Evolutionary conservation across 30 jellyfish, hydroid and myxozoan genomes (phyloP).

Genomic region (Cassiopea xamachana): DNA sequence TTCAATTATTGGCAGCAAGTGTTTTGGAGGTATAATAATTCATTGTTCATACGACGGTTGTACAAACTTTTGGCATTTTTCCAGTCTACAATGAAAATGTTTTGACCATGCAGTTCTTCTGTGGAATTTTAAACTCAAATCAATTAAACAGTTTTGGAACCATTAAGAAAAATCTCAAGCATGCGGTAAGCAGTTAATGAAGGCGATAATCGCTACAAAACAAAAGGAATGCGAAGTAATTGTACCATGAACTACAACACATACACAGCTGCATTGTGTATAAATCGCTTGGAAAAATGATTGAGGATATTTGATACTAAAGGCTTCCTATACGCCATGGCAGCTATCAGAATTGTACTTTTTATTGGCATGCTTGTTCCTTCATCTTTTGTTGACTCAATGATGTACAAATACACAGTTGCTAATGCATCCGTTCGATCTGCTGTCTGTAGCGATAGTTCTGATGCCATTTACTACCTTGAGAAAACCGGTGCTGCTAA

Average conservation of each 20-base stretch:
- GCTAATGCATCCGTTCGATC: conserved; percentile 28
- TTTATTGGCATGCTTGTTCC: not conserved
- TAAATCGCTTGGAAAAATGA: not conserved
- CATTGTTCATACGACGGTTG: too few relatives aligned
- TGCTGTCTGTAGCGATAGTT: conserved; percentile 86
- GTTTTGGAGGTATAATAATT: too few relatives aligned
- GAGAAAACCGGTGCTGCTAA: conserved; percentile 48
- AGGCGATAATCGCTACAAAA: not conserved
- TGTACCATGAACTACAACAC: not conserved
- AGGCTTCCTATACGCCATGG: not conserved
- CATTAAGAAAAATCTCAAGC: not conserved
- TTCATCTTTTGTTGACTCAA: not conserved
- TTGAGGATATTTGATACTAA: not conserved
- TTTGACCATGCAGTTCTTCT: too few relatives aligned
- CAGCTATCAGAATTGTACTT: not conserved
- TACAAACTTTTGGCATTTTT: too few relatives aligned
- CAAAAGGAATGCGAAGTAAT: not conserved
- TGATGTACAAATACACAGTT: conserved; percentile 26
- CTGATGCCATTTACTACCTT: conserved; percentile 74
- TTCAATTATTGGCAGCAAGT: too few relatives aligned
- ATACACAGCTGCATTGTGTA: not conserved
- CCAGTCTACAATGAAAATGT: too few relatives aligned
- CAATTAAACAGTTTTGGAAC: too few relatives aligned
- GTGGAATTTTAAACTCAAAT: too few relatives aligned
- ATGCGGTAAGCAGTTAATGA: not conserved